A percentile compares a stretch with the other conserved stretches of the same genome.
Evolutionary conservation across 2,888 invertebrate species (phyloP).

Genomic region (Griposia aprilina): DNA sequence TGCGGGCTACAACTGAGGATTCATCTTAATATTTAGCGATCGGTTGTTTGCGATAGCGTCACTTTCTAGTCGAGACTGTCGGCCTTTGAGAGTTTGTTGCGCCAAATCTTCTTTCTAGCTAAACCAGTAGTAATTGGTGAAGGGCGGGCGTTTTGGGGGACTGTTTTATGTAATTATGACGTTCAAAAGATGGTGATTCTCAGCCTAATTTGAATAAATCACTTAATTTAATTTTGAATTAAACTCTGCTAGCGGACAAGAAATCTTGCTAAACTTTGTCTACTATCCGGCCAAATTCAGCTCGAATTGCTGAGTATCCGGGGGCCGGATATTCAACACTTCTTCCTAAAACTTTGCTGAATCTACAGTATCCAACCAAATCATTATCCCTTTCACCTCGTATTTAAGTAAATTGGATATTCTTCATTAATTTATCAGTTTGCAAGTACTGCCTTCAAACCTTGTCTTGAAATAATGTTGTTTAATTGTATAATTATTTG

Average conservation of each 20-base stretch:
- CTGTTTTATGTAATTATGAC: no score
- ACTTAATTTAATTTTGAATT: no score
- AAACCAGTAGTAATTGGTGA: no score
- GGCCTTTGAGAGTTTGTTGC: no score
- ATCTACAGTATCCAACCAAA: neutral
- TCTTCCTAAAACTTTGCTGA: neutral
- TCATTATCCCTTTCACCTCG: neutral
- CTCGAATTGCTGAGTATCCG: slow-evolving; percentile 3
- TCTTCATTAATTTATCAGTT: neutral
- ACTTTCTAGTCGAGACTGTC: no score
- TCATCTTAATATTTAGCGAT: no score
- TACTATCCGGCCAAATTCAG: neutral
- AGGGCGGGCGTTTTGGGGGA: no score
- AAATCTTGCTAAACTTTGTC: neutral
- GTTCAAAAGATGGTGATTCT: no score
- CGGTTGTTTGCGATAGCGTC: no score
- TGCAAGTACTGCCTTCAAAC: neutral
- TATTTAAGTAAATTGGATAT: neutral
- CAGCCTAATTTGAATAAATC: no score
- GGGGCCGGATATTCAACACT: slow-evolving; percentile 4
- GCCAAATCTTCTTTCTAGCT: no score
- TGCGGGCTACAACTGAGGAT: no score
- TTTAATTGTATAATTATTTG: neutral
- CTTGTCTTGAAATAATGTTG: neutral
- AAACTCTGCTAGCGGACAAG: neutral